phyloP scores from a whole-genome alignment of 2,113 vertebrate genomes.

The Silurus meridionalis region DNA sequence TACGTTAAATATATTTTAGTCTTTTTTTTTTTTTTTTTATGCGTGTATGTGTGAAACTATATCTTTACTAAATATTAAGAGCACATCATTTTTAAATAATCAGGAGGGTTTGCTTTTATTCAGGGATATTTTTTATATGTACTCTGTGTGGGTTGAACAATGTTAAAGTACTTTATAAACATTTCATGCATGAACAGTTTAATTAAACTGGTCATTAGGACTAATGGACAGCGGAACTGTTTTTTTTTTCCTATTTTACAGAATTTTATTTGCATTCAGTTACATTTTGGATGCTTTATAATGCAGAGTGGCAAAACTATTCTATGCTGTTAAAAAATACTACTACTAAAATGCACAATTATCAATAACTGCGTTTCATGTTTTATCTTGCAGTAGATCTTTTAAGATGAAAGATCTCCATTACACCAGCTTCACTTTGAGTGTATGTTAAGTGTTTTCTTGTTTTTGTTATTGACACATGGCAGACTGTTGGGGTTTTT shows the following conservation, averaged over 20 bases:
- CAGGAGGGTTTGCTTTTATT: not conserved
- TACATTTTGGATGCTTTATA: not conserved
- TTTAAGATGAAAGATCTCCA: not conserved
- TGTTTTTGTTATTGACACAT: not conserved
- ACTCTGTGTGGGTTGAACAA: not conserved
- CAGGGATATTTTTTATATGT: not conserved
- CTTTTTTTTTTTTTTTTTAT: not conserved
- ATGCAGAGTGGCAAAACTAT: not conserved
- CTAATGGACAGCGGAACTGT: not conserved
- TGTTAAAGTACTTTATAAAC: slow-evolving; percentile 10
- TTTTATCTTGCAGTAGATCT: not conserved
- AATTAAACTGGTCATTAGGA: not conserved
- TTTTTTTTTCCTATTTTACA: not conserved
- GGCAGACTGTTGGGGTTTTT: not conserved
- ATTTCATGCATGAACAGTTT: not conserved
- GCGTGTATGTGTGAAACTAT: not conserved
- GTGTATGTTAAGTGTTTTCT: not conserved
- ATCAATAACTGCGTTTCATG: not conserved
- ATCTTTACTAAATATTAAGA: not conserved
- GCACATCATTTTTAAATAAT: not conserved
- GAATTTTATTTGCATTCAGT: not conserved
- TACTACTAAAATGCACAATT: not conserved
- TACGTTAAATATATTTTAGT: not conserved
- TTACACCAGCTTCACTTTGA: not conserved
- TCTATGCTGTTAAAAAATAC: not conserved